Percentiles rank a stretch among this genome's conserved stretches.
Evolutionary conservation across 2,797 vertebrate genomes (phyloP).

Genomic region (Lacerta agilis): DNA sequence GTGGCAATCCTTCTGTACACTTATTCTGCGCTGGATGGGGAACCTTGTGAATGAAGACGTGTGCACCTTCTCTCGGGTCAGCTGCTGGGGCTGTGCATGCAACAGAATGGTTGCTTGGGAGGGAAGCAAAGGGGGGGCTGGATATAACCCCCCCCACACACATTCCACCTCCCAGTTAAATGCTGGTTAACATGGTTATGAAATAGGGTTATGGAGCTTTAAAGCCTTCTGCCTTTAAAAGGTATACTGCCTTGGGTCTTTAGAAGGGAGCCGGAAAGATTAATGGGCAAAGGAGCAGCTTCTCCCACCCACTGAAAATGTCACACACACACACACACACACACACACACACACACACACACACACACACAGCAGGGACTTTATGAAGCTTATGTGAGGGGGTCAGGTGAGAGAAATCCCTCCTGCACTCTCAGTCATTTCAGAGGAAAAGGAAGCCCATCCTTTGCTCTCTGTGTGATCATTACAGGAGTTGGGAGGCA

Average conservation of each 20-base stretch:
- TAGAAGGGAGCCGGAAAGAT: slow-evolving; percentile 23
- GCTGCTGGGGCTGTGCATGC: background rate
- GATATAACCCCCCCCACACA: background rate
- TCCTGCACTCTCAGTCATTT: background rate
- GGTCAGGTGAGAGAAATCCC: background rate
- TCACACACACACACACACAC: background rate
- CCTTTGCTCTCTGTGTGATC: background rate
- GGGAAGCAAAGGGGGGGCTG: background rate
- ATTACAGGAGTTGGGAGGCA: no score
- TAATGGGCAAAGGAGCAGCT: no score
- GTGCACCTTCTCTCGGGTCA: background rate
- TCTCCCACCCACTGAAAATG: slow-evolving; percentile 11
- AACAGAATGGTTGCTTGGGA: background rate
- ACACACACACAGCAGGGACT: background rate
- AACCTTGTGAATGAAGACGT: background rate
- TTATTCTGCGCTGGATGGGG: background rate
- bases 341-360: background rate
- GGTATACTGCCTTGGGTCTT: slow-evolving; percentile 1
- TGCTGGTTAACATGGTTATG: background rate
- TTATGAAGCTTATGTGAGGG: background rate
- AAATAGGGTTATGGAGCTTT: background rate
- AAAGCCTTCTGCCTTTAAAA: slow-evolving; percentile 1
- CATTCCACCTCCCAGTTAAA: background rate
- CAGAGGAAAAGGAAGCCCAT: background rate
- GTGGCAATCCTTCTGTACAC: background rate